phyloP scores from a whole-genome alignment of 1,140 invertebrate genomes.

The Delia radicum region DNA sequence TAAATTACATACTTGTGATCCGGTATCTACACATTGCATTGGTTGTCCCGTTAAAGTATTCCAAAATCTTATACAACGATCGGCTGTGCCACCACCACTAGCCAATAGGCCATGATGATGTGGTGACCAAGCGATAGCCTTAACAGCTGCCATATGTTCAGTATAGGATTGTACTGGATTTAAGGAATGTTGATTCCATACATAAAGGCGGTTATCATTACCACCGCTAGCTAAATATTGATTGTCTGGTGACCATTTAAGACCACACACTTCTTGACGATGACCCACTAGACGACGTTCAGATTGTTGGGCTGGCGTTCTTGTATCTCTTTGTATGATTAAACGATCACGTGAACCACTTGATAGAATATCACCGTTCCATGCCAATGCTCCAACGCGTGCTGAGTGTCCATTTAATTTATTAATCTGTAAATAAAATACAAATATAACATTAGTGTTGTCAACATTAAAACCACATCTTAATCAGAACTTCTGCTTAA shows the following conservation, averaged over 20 bases:
- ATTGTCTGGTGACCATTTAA: conserved; percentile 99
- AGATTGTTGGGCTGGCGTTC: conserved; percentile 76
- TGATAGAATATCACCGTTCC: conserved; percentile 96
- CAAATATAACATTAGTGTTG: conserved; percentile 1
- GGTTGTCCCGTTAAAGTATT: conserved; percentile 99
- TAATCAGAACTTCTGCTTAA: background rate
- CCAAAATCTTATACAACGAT: conserved; percentile 98
- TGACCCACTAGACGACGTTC: conserved; percentile 86
- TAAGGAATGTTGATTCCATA: conserved; percentile 92
- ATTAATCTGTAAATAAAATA: conserved; percentile 63
- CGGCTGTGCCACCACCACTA: conserved; percentile 97
- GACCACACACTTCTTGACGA: conserved; percentile 95
- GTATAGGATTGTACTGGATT: conserved; percentile 94
- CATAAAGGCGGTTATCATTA: conserved; percentile 97
- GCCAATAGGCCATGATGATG: conserved; percentile 98
- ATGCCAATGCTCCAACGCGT: conserved; percentile 90
- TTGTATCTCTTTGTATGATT: conserved; percentile 93
- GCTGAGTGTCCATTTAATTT: conserved; percentile 92
- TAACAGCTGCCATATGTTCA: conserved; percentile 97
- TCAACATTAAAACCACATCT: background rate
- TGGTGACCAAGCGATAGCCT: conserved; percentile 99
- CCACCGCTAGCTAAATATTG: conserved; percentile 97
- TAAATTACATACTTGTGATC: conserved; percentile 98
- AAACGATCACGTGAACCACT: conserved; percentile 93
- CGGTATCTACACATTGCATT: conserved; percentile 98